phyloP scores from a whole-genome alignment of 2,888 invertebrate species.

The Hyposoter didymator region DNA sequence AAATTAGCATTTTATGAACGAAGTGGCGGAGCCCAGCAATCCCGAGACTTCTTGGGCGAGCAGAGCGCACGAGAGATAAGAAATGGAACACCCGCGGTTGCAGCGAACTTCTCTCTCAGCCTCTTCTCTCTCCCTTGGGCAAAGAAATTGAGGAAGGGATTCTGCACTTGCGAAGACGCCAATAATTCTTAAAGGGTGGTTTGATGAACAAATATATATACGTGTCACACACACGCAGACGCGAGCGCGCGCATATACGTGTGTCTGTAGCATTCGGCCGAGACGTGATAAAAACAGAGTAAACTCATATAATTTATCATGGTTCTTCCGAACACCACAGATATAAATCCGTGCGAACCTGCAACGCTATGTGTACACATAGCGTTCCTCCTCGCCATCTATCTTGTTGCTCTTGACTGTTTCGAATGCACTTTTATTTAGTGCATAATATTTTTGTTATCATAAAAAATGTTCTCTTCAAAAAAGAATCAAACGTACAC shows the following conservation, averaged over 20 bases:
- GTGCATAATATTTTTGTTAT: not conserved
- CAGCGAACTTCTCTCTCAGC: not conserved
- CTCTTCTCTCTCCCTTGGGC: not conserved
- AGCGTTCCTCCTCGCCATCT: not conserved
- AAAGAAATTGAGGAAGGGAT: constrained; percentile 7
- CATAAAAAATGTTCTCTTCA: not conserved
- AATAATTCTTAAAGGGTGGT: constrained; percentile 52
- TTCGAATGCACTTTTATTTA: not conserved
- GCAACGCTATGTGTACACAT: not conserved
- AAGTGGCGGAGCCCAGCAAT: constrained; percentile 55
- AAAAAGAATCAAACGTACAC: not conserved
- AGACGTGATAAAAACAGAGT: not conserved
- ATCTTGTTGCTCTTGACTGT: not conserved
- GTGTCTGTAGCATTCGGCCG: not conserved
- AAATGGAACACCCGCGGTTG: constrained; percentile 62
- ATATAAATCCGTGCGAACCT: not conserved
- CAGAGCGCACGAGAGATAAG: constrained; percentile 57
- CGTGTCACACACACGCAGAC: not conserved
- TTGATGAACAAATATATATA: constrained; percentile 21
- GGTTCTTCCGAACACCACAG: not conserved
- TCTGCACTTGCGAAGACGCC: constrained; percentile 39
- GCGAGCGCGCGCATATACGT: too few relatives aligned
- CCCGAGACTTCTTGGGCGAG: constrained; percentile 43
- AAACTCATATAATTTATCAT: constrained; percentile 2
- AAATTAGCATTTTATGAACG: constrained; percentile 71